Percentiles rank a stretch among this genome's conserved stretches.
Conservation (phyloP, 2,113 vertebrate genomes). For the Neodon shergylaensis region DNA sequence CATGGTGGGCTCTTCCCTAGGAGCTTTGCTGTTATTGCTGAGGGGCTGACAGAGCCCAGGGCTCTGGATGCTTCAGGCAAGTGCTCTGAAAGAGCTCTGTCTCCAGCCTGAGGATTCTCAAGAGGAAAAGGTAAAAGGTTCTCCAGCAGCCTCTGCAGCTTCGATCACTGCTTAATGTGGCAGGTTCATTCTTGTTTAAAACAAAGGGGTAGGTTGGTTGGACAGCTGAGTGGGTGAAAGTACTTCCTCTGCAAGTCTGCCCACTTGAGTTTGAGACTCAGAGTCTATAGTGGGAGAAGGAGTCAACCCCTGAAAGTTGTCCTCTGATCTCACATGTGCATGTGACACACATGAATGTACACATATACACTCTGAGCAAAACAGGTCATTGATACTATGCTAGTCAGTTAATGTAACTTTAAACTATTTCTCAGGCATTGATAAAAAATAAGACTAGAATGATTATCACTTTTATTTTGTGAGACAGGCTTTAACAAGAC, state of each 20-base stretch:
- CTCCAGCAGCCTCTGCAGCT: background rate
- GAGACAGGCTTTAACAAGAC: background rate
- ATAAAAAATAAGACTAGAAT: background rate
- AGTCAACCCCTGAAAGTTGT: background rate
- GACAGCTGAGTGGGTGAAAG: background rate
- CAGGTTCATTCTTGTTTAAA: background rate
- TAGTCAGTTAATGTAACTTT: background rate
- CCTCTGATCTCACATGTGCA: background rate
- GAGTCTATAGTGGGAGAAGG: background rate
- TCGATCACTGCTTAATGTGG: background rate
- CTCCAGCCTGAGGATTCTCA: background rate
- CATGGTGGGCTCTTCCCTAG: background rate
- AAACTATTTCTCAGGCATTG: conserved; percentile 37
- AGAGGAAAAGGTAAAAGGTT: background rate
- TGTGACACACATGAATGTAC: background rate
- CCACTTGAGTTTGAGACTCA: background rate
- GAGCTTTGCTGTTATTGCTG: background rate
- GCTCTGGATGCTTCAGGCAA: background rate
- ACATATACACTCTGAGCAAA: background rate
- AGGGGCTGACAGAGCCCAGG: background rate
- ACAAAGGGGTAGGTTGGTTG: background rate
- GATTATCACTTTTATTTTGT: background rate
- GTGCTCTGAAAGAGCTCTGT: background rate
- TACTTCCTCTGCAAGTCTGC: background rate
- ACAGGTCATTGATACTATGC: background rate